These are phyloP conservation scores for Allobates femoralis DNA, from an alignment of 2,797 vertebrate genomes.

Conservation along the genomic window DNA sequence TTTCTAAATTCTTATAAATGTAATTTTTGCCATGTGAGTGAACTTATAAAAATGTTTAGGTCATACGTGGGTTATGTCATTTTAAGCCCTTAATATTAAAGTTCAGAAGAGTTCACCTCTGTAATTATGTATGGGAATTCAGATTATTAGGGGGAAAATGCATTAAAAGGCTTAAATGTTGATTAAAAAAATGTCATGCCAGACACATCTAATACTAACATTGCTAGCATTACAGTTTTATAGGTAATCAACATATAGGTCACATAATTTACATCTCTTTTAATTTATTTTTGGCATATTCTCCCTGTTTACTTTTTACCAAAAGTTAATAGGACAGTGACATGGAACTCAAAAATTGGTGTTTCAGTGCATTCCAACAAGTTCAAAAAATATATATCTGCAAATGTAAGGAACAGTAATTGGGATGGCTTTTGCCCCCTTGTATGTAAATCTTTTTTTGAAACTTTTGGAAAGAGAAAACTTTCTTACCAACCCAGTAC, in stretches of 20 bases:
- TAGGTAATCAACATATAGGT: not conserved
- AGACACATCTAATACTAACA: not conserved
- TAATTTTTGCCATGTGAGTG: slow-evolving; percentile 25
- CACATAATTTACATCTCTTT: not conserved
- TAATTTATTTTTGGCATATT: no score
- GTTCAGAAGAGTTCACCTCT: not conserved
- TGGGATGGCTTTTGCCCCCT: no score
- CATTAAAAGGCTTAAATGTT: not conserved
- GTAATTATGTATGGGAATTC: not conserved
- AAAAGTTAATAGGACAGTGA: no score
- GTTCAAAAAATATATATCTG: no score
- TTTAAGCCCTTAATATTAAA: not conserved
- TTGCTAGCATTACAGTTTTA: not conserved
- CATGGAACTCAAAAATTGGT: no score
- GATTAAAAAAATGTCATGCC: not conserved
- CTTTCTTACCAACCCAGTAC: no score
- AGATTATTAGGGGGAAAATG: not conserved
- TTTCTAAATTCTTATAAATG: not conserved
- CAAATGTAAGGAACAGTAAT: no score
- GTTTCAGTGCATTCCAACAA: no score
- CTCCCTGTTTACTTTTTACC: no score
- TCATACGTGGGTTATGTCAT: not conserved
- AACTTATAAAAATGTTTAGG: not conserved
- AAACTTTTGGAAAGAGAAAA: no score
- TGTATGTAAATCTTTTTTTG: no score